A percentile compares a stretch with the other conserved stretches of the same genome.
Evolutionary conservation across 2,888 invertebrate genomes (phyloP).

Genomic region (Tinea semifulvella): DNA sequence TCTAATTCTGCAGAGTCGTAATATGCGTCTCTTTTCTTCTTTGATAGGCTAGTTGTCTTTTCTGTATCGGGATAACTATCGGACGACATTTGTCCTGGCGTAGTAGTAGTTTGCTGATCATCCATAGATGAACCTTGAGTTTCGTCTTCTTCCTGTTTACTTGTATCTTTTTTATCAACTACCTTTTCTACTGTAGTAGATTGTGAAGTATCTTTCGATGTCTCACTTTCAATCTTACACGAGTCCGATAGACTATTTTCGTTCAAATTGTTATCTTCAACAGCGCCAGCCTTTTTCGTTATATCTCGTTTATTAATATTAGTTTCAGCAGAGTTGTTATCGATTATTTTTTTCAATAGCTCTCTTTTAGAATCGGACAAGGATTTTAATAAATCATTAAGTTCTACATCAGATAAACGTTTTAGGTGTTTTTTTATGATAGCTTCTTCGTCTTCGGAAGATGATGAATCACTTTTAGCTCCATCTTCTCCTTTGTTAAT

Average conservation of each 20-base stretch:
- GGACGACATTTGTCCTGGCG: not conserved
- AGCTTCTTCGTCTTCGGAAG: conserved; percentile 41
- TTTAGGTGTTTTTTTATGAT: conserved; percentile 49
- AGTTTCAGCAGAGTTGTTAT: conserved; percentile 26
- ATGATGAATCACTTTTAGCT: conserved; percentile 19
- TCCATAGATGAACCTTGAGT: not conserved
- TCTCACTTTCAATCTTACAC: conserved; percentile 36
- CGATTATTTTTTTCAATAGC: conserved; percentile 47
- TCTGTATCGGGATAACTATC: not conserved
- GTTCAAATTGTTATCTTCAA: conserved; percentile 42
- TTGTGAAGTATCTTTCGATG: conserved; percentile 27
- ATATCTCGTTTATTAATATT: conserved; percentile 50
- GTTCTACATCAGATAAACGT: conserved; percentile 43
- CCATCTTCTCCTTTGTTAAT: conserved; percentile 15
- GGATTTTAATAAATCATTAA: conserved; percentile 45
- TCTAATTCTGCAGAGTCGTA: not conserved
- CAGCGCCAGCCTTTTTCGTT: conserved; percentile 50
- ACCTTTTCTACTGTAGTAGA: conserved; percentile 23
- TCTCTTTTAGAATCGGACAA: conserved; percentile 47
- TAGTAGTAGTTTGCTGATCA: not conserved
- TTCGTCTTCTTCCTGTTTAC: conserved; percentile 23
- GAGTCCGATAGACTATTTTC: conserved; percentile 40
- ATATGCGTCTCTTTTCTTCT: conserved; percentile 5
- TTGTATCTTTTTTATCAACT: conserved; percentile 29
- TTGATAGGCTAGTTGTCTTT: not conserved